Percentiles rank a stretch among this genome's conserved stretches.
Evolutionary conservation across 2,888 invertebrate species (phyloP).

Genomic region (Coremacera marginata): DNA sequence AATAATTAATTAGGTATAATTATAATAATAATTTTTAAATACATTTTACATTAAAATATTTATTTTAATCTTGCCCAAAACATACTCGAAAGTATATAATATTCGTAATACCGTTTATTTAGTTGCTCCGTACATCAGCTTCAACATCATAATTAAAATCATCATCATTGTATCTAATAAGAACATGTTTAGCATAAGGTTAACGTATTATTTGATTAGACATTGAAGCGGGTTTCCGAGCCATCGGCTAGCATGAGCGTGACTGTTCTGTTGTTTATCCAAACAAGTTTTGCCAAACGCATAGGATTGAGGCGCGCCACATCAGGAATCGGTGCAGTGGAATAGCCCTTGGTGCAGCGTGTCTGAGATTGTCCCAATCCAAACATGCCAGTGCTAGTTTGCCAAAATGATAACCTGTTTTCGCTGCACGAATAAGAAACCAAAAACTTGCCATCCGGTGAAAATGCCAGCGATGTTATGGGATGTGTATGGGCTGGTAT

Average conservation of each 20-base stretch:
- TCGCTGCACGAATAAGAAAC: slow-evolving; percentile 96
- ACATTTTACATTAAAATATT: slow-evolving; percentile 47
- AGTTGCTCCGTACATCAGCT: slow-evolving; percentile 18
- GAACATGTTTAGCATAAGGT: neutral
- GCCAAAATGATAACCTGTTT: slow-evolving; percentile 97
- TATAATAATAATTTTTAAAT: slow-evolving; percentile 47
- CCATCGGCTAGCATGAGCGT: slow-evolving; percentile 96
- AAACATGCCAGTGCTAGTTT: slow-evolving; percentile 96
- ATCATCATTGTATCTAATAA: neutral
- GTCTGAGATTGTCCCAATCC: slow-evolving; percentile 98
- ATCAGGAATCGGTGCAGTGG: slow-evolving; percentile 92
- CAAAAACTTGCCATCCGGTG: slow-evolving; percentile 96
- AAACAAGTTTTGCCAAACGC: slow-evolving; percentile 90
- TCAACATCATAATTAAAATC: neutral
- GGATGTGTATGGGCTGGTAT: slow-evolving; percentile 91
- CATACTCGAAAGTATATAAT: slow-evolving; percentile 36
- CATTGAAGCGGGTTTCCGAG: slow-evolving; percentile 87
- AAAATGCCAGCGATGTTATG: slow-evolving; percentile 94
- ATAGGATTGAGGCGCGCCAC: slow-evolving; percentile 88
- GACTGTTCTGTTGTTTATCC: slow-evolving; percentile 94
- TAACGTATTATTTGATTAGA: slow-evolving; percentile 70
- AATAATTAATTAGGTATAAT: slow-evolving; percentile 42
- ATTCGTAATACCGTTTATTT: slow-evolving; percentile 29
- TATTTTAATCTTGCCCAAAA: slow-evolving; percentile 41
- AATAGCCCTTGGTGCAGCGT: slow-evolving; percentile 94